These are phyloP conservation scores for Pinna nobilis DNA, from an alignment of 1,140 invertebrate species.

Conservation along the genomic window DNA sequence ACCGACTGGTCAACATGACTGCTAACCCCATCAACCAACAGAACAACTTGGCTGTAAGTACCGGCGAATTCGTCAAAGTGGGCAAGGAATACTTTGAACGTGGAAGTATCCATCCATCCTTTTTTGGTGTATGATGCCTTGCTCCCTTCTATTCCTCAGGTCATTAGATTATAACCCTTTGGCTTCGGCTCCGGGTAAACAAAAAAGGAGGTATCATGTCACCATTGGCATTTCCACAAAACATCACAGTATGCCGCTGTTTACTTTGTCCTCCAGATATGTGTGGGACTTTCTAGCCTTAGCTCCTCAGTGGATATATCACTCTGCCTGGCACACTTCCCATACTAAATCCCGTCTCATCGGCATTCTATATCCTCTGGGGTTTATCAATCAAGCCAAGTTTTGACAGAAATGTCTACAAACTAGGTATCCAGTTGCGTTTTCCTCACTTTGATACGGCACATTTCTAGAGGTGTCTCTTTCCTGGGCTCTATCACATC, in stretches of 20 bases:
- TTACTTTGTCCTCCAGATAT: slow-evolving; percentile 16
- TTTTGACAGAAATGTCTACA: background rate
- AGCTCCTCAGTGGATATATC: slow-evolving; percentile 22
- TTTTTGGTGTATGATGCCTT: slow-evolving; percentile 36
- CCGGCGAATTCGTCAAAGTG: slow-evolving; percentile 40
- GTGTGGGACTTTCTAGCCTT: slow-evolving; percentile 5
- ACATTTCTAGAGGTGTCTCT: background rate
- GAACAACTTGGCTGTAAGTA: slow-evolving; percentile 32
- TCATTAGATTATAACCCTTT: slow-evolving; percentile 40
- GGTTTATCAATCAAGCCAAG: slow-evolving; percentile 32
- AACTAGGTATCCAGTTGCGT: background rate
- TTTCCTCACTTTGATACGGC: background rate
- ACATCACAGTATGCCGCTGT: slow-evolving; percentile 16
- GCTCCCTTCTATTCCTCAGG: slow-evolving; percentile 23
- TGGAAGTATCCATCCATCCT: slow-evolving; percentile 21
- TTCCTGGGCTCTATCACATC: background rate
- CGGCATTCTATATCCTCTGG: slow-evolving; percentile 40
- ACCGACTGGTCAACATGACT: background rate
- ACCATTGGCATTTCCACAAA: slow-evolving; percentile 30
- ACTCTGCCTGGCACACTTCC: slow-evolving; percentile 31
- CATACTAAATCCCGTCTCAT: slow-evolving; percentile 45
- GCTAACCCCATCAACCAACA: slow-evolving; percentile 41
- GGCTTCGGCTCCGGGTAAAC: slow-evolving; percentile 37
- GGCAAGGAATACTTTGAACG: slow-evolving; percentile 34
- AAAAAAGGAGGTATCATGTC: slow-evolving; percentile 36